Percentiles rank a stretch among this genome's conserved stretches.
Conservation (phyloP, 2,888 invertebrate genomes). For the Tinea semifulvella region DNA sequence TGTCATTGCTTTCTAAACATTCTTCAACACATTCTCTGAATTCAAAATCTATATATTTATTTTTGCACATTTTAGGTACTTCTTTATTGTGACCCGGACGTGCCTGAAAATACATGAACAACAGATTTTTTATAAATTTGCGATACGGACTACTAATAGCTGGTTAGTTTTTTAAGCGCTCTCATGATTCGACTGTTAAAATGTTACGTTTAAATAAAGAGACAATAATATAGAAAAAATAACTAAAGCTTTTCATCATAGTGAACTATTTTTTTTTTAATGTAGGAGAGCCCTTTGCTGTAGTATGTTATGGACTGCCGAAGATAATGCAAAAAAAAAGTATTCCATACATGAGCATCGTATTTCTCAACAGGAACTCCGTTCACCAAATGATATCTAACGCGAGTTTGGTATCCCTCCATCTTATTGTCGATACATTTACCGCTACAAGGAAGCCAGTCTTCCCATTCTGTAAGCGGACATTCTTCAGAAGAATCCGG, state of each 20-base stretch:
- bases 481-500: constrained; percentile 40
- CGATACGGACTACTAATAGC: no score
- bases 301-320: no score
- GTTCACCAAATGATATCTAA: constrained; percentile 47
- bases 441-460: constrained; percentile 51
- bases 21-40: constrained; percentile 29
- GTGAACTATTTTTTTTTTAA: no score
- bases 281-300: no score
- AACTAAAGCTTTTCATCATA: no score
- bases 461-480: constrained; percentile 43
- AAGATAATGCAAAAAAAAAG: no score
- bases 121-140: no score
- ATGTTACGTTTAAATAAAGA: no score
- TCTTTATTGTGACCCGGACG: constrained; percentile 30
- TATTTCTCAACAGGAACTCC: constrained; percentile 49
- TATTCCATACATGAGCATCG: constrained; percentile 42
- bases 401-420: constrained; percentile 40
- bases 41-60: constrained; percentile 38
- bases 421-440: constrained; percentile 34
- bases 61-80: constrained; percentile 43
- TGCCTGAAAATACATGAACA: constrained; percentile 4
- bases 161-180: no score
- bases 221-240: no score
- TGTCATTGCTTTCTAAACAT: constrained; percentile 5
- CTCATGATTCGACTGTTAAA: no score